Conservation (phyloP, 2,888 invertebrate species). For the Antitype chi region DNA sequence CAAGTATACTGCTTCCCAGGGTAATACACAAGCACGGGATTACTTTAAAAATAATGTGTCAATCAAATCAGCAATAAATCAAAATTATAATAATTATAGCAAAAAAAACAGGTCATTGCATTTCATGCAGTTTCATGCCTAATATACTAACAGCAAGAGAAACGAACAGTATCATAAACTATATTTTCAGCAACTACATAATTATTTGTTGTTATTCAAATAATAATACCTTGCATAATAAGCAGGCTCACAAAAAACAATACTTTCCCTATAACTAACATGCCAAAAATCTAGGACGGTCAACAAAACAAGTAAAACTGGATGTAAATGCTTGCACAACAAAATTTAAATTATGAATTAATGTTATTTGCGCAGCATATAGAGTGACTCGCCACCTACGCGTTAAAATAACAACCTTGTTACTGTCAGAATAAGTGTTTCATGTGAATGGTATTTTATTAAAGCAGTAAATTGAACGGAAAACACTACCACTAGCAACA, state of each 20-base stretch:
- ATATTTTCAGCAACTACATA: neutral
- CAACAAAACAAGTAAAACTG: conserved; percentile 67
- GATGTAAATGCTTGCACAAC: conserved; percentile 71
- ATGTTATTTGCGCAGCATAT: conserved; percentile 64
- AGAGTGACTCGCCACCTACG: conserved; percentile 61
- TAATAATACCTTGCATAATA: conserved; percentile 3
- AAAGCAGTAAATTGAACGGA: conserved; percentile 37
- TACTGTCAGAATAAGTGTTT: conserved; percentile 66
- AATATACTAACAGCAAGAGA: neutral
- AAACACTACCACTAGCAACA: conserved; percentile 26
- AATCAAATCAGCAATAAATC: neutral
- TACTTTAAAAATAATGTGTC: neutral
- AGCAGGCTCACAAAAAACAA: conserved; percentile 4
- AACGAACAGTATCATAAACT: neutral
- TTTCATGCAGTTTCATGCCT: conserved; percentile 2
- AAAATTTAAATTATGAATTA: conserved; percentile 59
- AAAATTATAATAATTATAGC: neutral
- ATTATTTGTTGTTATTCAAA: neutral
- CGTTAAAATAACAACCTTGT: conserved; percentile 68
- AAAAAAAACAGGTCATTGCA: neutral
- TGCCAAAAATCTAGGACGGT: conserved; percentile 56
- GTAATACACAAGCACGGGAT: neutral
- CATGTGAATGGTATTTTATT: conserved; percentile 48
- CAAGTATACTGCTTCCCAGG: neutral
- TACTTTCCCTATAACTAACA: conserved; percentile 44